A percentile compares a stretch with the other conserved stretches of the same genome.
These are phyloP conservation scores for Thalassarche chlororhynchos DNA, from an alignment of 2,113 vertebrate species.

Conservation along the genomic window DNA sequence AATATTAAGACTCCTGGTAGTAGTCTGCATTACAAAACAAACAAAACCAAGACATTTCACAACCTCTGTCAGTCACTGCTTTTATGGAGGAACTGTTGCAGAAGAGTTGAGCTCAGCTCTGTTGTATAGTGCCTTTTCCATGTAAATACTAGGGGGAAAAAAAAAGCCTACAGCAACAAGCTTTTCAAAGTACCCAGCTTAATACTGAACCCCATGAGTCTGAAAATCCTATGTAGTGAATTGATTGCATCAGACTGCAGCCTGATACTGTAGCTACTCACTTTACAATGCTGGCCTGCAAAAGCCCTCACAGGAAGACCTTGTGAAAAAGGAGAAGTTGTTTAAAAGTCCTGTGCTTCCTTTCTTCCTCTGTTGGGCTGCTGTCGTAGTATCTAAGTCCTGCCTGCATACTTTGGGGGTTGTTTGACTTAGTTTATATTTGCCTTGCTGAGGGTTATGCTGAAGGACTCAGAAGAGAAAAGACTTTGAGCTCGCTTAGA, in stretches of 20 bases:
- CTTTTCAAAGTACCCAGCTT: not conserved
- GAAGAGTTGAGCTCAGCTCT: not conserved
- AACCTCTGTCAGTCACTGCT: not conserved
- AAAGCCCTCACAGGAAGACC: not conserved
- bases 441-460: not conserved
- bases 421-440: not conserved
- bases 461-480: not conserved
- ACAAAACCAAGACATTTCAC: not conserved
- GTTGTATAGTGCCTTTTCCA: not conserved
- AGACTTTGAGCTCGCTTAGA: not conserved
- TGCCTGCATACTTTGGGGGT: not conserved
- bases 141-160: not conserved
- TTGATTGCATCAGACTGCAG: not conserved
- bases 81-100: not conserved
- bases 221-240: not conserved
- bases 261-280: not conserved
- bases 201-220: rapidly evolving
- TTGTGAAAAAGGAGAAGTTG: not conserved
- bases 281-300: not conserved
- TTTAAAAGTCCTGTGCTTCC: not conserved
- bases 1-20: not conserved
- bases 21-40: not conserved
- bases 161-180: not conserved
- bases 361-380: not conserved
- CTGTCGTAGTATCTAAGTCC: not conserved